Evolutionary conservation across 2,888 invertebrate species (phyloP), one percentile per base, ranked within the genome.

Genomic region (Erannis defoliaria): DNA sequence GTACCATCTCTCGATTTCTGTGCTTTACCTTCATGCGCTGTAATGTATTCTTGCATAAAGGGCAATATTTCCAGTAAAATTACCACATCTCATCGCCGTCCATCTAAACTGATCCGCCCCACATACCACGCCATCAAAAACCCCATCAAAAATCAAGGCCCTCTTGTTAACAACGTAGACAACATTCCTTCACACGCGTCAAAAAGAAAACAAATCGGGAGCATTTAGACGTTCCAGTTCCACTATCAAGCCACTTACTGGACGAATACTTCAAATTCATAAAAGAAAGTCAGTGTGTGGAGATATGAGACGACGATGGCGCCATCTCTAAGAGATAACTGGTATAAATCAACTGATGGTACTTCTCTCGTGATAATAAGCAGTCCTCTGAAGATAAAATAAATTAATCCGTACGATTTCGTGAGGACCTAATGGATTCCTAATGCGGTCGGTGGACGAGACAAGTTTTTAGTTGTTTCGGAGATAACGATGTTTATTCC

Each of bases 371-470:
- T 78, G 84, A 85, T 85, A 84, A 81, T 66, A 64, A 70, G 51
- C 73, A 69, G 72, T 64, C 72, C 65, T 60, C 51, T 60, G 66
- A 55, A 75, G 82, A 84, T 84, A 84, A 84, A 75, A 75, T 73
- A 61, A 64, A 85, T 85, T 85, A 85, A 85, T 85, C 85, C 81
- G 82, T 74, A 72, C 43, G 66, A 70, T 73, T 78, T 72, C 64
- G 70, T 72, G 70, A 51, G 68, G 64, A 65, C 67, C 78, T 86
- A 86, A 86, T 86, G 86, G 86, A 81, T 78, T 82, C 81, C 81
- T 84, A 86, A 85, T 85, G 84, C 76, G 74, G 63, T 46, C 57
- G 56, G 56, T 55, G 60, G 67, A 37, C n/a, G 64, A 70, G 68
- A 74, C 75, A 74, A 76, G 77, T 75, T 76, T 67, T 72, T 70